Percentiles rank a stretch among this genome's conserved stretches.
Conservation (phyloP, 2,797 vertebrate species). For the Todus mexicanus region DNA sequence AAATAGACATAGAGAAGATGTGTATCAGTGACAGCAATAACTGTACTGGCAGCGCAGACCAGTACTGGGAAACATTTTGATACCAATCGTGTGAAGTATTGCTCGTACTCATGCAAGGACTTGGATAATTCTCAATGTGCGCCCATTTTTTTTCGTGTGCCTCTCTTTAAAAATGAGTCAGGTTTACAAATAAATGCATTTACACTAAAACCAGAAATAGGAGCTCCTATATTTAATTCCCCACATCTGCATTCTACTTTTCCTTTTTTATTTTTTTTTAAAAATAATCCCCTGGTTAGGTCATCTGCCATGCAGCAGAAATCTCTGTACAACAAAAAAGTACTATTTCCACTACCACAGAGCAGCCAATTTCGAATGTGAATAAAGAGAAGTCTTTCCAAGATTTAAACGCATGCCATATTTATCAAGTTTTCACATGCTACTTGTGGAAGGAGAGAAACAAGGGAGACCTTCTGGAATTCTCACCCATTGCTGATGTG, state of each 20-base stretch:
- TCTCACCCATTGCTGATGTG: neutral
- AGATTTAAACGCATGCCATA: neutral
- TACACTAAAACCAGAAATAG: constrained; percentile 1
- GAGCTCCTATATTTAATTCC: neutral
- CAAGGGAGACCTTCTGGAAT: neutral
- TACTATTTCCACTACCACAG: neutral
- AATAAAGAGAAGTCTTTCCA: neutral
- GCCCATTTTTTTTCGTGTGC: neutral
- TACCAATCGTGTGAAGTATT: neutral
- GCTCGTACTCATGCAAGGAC: neutral
- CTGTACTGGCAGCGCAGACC: neutral
- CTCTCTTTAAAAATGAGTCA: constrained; percentile 6
- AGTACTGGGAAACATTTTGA: neutral
- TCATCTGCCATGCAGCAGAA: neutral
- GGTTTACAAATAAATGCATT: constrained; percentile 2
- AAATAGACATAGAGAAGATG: neutral
- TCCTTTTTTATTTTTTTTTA: neutral
- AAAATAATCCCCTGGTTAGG: neutral
- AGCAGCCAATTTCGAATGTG: neutral
- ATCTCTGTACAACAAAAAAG: neutral
- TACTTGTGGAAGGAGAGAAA: no score
- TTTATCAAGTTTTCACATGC: constrained; percentile 18
- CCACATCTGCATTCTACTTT: neutral
- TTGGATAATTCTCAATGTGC: neutral
- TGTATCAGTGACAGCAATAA: neutral